phyloP scores from a whole-genome alignment of 2,888 invertebrate genomes.

The Psylliodes chrysocephalus region DNA sequence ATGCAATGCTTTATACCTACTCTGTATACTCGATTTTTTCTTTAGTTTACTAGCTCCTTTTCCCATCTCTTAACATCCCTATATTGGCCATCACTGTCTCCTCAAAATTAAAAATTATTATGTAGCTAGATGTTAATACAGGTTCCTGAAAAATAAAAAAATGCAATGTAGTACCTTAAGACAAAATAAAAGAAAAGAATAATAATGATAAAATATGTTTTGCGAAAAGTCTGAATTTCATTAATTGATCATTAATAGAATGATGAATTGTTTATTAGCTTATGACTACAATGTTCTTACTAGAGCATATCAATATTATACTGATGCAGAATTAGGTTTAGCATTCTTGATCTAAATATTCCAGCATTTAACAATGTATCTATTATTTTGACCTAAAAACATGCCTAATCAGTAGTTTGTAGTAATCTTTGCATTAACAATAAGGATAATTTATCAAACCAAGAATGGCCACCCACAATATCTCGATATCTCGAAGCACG shows the following conservation, averaged over 20 bases:
- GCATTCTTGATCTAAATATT: not conserved
- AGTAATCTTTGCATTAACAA: not conserved
- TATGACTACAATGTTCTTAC: no score
- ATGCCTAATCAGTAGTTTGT: not conserved
- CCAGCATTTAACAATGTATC: not conserved
- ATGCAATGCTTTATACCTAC: conserved; percentile 48
- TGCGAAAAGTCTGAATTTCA: no score
- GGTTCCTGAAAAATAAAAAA: conserved; percentile 7
- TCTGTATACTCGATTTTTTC: conserved; percentile 52
- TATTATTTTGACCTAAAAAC: conserved; percentile 4
- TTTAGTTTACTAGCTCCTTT: conserved; percentile 60
- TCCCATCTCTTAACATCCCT: conserved; percentile 52
- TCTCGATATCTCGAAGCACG: not conserved
- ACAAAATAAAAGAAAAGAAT: no score
- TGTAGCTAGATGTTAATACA: not conserved
- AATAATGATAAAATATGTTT: not conserved
- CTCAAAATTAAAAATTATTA: not conserved
- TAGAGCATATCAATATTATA: no score
- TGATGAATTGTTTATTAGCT: no score
- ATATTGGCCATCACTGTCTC: conserved; percentile 8
- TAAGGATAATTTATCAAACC: conserved; percentile 1
- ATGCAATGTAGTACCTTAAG: no score
- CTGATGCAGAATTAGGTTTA: not conserved
- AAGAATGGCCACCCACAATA: conserved; percentile 12
- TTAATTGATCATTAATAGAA: no score